Conservation (phyloP, 2,113 vertebrate species). For the Gracilinanus agilis region DNA sequence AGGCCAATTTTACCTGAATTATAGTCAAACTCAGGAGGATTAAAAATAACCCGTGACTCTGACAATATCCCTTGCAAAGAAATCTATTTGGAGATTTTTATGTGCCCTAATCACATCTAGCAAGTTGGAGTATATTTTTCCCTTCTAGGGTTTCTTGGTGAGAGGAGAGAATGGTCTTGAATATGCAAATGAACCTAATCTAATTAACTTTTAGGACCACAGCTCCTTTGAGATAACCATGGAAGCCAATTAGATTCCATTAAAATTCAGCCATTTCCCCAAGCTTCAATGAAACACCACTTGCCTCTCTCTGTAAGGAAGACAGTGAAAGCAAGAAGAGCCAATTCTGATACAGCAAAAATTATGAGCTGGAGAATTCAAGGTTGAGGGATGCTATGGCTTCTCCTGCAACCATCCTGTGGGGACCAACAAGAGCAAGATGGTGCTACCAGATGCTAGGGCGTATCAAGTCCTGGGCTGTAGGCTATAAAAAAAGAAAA, state of each 20-base stretch:
- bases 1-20: constrained; percentile 14
- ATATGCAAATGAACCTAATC: constrained; percentile 85
- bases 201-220: constrained; percentile 87
- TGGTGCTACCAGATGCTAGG: constrained; percentile 9
- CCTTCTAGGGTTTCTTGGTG: constrained; percentile 63
- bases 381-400: neutral
- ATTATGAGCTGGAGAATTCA: constrained; percentile 8
- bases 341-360: constrained; percentile 60
- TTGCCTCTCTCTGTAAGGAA: constrained; percentile 65
- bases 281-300: constrained; percentile 72
- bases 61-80: constrained; percentile 59
- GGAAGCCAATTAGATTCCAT: constrained; percentile 83
- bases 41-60: constrained; percentile 44
- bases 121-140: constrained; percentile 23
- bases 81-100: constrained; percentile 34
- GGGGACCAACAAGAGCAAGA: constrained; percentile 45
- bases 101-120: constrained; percentile 21
- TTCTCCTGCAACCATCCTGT: constrained; percentile 17
- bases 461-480: neutral
- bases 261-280: constrained; percentile 82
- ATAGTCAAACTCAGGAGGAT: constrained; percentile 16
- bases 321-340: constrained; percentile 43
- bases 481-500: neutral
- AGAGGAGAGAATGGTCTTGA: constrained; percentile 75
- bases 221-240: constrained; percentile 82